A percentile compares a stretch with the other conserved stretches of the same genome.
Conservation (phyloP, 2,113 vertebrate species). For the Glareola pratincola region DNA sequence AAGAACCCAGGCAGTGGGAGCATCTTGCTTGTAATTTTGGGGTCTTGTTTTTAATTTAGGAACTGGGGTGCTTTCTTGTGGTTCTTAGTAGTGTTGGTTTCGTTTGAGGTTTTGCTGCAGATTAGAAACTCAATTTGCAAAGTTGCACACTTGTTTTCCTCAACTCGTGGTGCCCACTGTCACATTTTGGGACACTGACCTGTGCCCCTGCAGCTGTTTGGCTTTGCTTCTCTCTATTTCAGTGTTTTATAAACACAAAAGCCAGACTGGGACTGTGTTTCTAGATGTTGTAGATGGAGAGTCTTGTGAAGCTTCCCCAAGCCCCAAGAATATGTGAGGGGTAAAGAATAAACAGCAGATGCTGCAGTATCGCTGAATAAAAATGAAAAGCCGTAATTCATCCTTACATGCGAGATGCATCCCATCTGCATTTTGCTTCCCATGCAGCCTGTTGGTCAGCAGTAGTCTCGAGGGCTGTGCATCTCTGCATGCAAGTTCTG, state of each 20-base stretch:
- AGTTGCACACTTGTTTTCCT: neutral
- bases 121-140: neutral
- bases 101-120: neutral
- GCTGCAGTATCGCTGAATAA: neutral
- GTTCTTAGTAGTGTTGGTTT: neutral
- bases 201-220: neutral
- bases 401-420: neutral
- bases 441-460: neutral
- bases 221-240: neutral
- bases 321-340: neutral
- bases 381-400: neutral
- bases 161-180: neutral
- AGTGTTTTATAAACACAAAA: neutral
- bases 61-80: neutral
- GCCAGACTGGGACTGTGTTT: neutral
- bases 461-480: neutral
- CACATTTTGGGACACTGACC: neutral
- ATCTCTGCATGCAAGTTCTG: rapidly evolving
- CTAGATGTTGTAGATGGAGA: neutral
- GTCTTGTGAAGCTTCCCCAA: neutral
- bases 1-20: neutral
- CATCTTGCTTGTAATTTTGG: neutral
- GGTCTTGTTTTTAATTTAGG: neutral
- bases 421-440: neutral
- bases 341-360: neutral